phyloP scores from a whole-genome alignment of 2,888 invertebrate species.

The Cryptus viduatorius region DNA sequence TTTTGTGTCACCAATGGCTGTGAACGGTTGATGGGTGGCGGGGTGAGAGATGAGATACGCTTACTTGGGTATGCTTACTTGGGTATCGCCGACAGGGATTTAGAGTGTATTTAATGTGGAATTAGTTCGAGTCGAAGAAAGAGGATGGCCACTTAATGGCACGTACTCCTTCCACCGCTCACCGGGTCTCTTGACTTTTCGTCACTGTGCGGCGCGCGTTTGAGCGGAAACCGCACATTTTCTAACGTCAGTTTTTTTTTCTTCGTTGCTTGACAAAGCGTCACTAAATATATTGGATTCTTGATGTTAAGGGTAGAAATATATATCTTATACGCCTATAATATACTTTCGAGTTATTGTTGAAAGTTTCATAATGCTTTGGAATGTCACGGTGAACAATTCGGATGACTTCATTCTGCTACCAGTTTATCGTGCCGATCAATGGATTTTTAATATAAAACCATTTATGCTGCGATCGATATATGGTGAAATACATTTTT shows the following conservation, averaged over 20 bases:
- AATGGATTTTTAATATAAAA: no score
- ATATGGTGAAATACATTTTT: no score
- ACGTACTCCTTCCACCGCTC: slow-evolving; percentile 58
- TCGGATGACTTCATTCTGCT: no score
- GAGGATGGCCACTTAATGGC: slow-evolving; percentile 40
- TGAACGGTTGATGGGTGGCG: slow-evolving; percentile 6
- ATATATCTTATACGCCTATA: slow-evolving; percentile 29
- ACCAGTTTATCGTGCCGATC: no score
- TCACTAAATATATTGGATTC: slow-evolving; percentile 35
- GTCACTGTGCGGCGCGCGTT: not conserved
- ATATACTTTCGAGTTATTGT: not conserved
- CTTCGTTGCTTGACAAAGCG: slow-evolving; percentile 47
- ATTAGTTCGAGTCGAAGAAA: slow-evolving; percentile 71
- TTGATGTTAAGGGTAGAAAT: slow-evolving; percentile 18
- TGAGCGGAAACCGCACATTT: slow-evolving; percentile 54
- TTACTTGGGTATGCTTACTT: slow-evolving; percentile 31
- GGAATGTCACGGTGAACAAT: no score
- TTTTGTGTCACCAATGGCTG: slow-evolving; percentile 64
- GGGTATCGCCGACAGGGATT: slow-evolving; percentile 78
- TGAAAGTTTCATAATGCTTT: not conserved
- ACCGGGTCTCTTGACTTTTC: slow-evolving; percentile 62
- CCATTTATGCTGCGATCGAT: no score
- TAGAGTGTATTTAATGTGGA: slow-evolving; percentile 79
- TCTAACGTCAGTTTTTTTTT: not conserved
- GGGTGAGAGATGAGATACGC: slow-evolving; percentile 53